Conservation (phyloP, 2,113 vertebrate species). For the Narcine bancroftii region DNA sequence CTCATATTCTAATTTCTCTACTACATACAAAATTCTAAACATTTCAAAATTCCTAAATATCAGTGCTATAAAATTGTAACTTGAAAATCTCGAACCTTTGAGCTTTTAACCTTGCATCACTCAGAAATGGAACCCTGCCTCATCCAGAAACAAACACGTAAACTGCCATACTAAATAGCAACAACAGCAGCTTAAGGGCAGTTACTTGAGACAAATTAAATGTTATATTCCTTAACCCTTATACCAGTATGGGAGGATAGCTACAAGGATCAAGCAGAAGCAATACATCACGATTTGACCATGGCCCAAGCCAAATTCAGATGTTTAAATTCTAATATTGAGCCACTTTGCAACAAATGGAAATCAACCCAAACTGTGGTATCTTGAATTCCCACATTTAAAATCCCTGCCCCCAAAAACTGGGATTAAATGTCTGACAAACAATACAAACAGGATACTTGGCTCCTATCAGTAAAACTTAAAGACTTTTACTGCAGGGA, state of each 20-base stretch:
- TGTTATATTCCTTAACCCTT: not conserved
- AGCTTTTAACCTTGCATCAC: not conserved
- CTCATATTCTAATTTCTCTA: not conserved
- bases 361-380: too few relatives aligned
- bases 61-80: not conserved
- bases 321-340: too few relatives aligned
- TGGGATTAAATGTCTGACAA: too few relatives aligned
- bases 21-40: conserved; percentile 3
- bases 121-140: not conserved
- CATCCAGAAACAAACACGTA: not conserved
- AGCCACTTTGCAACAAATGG: too few relatives aligned
- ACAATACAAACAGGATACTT: too few relatives aligned
- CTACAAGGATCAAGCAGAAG: not conserved
- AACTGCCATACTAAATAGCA: not conserved
- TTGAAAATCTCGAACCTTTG: too few relatives aligned
- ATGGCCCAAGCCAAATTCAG: too few relatives aligned
- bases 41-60: not conserved
- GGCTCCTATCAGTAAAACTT: too few relatives aligned
- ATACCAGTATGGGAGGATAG: not conserved
- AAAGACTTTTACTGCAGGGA: too few relatives aligned
- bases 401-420: too few relatives aligned
- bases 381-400: too few relatives aligned
- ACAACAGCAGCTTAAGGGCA: not conserved
- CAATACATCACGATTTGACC: not conserved
- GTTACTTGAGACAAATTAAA: not conserved